Evolutionary conservation across 2,113 vertebrate species (phyloP).

Genomic region (Sapajus apella): DNA sequence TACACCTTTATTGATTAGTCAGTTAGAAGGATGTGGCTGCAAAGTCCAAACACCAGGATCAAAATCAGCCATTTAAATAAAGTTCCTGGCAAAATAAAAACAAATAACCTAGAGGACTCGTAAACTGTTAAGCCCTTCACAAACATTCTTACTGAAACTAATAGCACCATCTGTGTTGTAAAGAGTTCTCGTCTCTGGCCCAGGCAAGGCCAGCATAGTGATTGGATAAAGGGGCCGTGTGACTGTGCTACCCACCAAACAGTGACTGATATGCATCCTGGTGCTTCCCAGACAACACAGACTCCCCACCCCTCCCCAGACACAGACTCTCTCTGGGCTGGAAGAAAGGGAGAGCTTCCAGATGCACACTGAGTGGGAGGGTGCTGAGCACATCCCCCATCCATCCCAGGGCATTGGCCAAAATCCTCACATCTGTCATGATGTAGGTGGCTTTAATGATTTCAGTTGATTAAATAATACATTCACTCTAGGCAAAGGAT

Average conservation of each 20-base stretch:
- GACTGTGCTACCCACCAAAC: background rate
- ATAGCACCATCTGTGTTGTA: background rate
- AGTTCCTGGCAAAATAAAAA: background rate
- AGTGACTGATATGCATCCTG: conserved; percentile 67
- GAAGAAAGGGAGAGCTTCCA: conserved; percentile 57
- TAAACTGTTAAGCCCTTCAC: background rate
- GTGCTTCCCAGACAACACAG: conserved; percentile 48
- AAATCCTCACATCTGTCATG: background rate
- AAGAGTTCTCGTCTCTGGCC: background rate
- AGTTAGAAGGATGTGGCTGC: background rate
- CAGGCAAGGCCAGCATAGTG: background rate
- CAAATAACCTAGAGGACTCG: background rate
- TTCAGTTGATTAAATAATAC: background rate
- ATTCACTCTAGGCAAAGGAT: background rate
- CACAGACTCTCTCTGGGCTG: conserved; percentile 39
- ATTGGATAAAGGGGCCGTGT: conserved; percentile 11
- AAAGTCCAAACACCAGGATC: background rate
- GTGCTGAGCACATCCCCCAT: conserved; percentile 59
- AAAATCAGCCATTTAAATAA: background rate
- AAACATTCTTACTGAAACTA: background rate
- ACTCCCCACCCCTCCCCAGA: conserved; percentile 23
- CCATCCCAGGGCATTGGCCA: conserved; percentile 34
- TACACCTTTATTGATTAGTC: background rate
- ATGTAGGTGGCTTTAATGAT: conserved; percentile 15
- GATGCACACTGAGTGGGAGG: conserved; percentile 69